These are phyloP conservation scores for Sinosuthora webbiana DNA, from an alignment of 2,113 vertebrate genomes.

Conservation along the genomic window DNA sequence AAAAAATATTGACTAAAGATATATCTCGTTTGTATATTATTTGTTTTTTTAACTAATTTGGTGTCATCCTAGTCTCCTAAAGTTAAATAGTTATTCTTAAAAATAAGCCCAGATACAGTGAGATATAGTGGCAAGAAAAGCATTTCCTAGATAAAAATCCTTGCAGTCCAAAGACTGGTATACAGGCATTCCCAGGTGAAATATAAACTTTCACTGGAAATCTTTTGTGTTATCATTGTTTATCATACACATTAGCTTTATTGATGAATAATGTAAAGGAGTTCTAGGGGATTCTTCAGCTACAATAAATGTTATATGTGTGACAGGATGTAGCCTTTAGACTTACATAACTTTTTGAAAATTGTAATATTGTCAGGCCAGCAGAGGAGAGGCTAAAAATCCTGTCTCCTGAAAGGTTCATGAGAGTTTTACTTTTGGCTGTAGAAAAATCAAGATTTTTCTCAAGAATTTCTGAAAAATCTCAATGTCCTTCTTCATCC, in stretches of 20 bases:
- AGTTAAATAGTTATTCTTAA: neutral
- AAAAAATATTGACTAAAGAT: neutral
- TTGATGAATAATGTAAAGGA: neutral
- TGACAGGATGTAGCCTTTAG: neutral
- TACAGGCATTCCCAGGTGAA: neutral
- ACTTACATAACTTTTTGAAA: neutral
- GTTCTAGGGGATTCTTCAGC: neutral
- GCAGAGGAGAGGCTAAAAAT: neutral
- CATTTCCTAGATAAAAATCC: neutral
- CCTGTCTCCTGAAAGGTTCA: neutral
- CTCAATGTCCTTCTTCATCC: accelerated
- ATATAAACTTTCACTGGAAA: neutral
- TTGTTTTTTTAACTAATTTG: neutral
- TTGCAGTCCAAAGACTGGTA: neutral
- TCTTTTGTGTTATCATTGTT: neutral
- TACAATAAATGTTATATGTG: neutral
- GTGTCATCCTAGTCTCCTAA: neutral
- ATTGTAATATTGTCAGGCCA: neutral
- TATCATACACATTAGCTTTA: neutral
- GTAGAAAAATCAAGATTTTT: neutral
- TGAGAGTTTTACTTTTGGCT: neutral
- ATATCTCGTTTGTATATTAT: neutral
- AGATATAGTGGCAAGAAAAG: neutral
- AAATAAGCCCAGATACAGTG: neutral
- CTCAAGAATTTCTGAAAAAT: neutral